phyloP scores from a whole-genome alignment of 2,797 vertebrate genomes.

The Lepilemur septentrionalis region DNA sequence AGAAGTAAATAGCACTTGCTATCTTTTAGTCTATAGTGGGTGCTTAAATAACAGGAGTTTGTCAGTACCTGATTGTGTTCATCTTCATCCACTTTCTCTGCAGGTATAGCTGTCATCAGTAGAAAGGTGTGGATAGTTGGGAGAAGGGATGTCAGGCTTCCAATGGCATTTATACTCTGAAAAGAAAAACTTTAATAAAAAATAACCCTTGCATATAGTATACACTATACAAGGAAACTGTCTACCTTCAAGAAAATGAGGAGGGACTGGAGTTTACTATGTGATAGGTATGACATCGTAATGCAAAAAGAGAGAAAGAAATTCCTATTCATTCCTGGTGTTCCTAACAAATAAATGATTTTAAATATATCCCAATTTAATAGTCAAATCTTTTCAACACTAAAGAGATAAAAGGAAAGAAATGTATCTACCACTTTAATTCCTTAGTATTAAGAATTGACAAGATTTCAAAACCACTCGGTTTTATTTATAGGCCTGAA shows the following conservation, averaged over 20 bases:
- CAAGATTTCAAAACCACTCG: constrained; percentile 6
- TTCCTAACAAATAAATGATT: background rate
- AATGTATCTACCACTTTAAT: constrained; percentile 30
- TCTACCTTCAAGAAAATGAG: background rate
- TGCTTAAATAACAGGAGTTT: background rate
- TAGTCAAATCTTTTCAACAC: background rate
- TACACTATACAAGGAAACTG: background rate
- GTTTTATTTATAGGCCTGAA: constrained; percentile 30
- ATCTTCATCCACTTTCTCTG: background rate
- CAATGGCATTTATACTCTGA: background rate
- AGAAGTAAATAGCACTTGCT: background rate
- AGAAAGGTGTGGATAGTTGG: background rate
- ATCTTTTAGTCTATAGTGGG: background rate
- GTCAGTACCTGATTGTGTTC: background rate
- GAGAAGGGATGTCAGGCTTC: background rate
- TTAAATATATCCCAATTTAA: background rate
- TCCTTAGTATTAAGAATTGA: constrained; percentile 4
- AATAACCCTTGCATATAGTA: background rate
- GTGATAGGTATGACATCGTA: background rate
- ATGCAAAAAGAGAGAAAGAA: background rate
- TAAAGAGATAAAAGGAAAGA: constrained; percentile 31
- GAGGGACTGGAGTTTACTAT: background rate
- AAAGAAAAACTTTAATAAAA: background rate
- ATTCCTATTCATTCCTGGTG: background rate
- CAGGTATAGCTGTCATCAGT: background rate